These are phyloP conservation scores for Dermatemys mawii DNA, from an alignment of 2,113 vertebrate species.

Conservation along the genomic window DNA sequence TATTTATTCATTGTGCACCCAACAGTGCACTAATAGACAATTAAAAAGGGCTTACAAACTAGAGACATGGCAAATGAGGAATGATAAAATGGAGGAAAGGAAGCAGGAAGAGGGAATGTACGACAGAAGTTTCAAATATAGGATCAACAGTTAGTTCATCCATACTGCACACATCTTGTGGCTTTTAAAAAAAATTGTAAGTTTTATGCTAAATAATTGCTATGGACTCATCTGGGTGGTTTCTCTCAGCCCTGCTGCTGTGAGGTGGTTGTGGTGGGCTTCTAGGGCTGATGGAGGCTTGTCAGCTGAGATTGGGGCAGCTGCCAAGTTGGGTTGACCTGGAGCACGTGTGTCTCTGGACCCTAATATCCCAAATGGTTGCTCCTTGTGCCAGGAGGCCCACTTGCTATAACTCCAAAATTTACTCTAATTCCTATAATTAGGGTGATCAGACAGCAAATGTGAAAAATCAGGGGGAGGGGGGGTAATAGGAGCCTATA, in stretches of 20 bases:
- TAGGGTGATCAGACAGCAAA: no score
- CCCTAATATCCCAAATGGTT: neutral
- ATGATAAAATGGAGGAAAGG: neutral
- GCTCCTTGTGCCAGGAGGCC: neutral
- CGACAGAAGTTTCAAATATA: neutral
- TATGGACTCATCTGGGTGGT: neutral
- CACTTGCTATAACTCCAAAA: neutral
- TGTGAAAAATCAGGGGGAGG: no score
- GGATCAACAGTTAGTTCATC: neutral
- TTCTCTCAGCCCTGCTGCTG: neutral
- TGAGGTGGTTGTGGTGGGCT: neutral
- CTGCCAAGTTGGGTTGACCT: neutral
- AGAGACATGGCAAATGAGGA: slow-evolving; percentile 39
- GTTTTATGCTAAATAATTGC: neutral
- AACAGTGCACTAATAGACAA: slow-evolving; percentile 19
- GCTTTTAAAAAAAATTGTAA: neutral
- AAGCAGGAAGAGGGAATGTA: neutral
- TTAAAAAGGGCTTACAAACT: neutral
- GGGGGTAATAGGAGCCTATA: no score
- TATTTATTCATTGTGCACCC: slow-evolving; percentile 29
- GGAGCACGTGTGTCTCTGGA: neutral
- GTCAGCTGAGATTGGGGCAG: neutral
- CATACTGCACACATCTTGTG: neutral
- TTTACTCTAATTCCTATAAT: no score
- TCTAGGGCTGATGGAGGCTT: neutral